A percentile compares a stretch with the other conserved stretches of the same genome.
Conservation (phyloP, 2,888 invertebrate species). For the Dendrolimus pini region DNA sequence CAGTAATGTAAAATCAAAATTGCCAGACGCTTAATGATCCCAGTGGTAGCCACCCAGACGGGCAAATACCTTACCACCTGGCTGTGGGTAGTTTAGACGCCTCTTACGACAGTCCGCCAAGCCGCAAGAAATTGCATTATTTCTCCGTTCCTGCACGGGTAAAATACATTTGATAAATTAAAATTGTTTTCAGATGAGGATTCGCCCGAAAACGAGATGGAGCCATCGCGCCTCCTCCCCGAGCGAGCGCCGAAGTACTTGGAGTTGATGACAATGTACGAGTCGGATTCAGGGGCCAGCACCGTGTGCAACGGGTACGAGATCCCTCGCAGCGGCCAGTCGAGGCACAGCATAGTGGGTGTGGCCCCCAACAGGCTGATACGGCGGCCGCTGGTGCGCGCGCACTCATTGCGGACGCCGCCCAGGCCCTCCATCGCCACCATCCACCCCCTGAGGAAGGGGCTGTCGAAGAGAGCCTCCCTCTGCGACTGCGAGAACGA, state of each 20-base stretch:
- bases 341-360: constrained; percentile 61
- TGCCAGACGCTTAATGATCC: too few species aligned
- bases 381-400: constrained; percentile 44
- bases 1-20: too few species aligned
- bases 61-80: too few species aligned
- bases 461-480: constrained; percentile 52
- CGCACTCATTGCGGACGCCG: constrained; percentile 48
- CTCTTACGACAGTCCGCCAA: too few species aligned
- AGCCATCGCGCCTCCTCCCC: constrained; percentile 54
- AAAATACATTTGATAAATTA: too few species aligned
- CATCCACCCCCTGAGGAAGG: constrained; percentile 55
- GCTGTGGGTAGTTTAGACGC: too few species aligned
- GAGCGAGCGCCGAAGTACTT: constrained; percentile 78
- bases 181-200: constrained; percentile 47
- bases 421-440: constrained; percentile 60
- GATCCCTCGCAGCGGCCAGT: constrained; percentile 68
- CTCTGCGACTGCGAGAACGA: constrained; percentile 40
- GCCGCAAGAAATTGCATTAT: too few species aligned
- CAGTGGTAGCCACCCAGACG: too few species aligned
- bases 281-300: constrained; percentile 61
- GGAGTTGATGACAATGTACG: constrained; percentile 76
- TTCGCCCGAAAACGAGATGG: constrained; percentile 55
- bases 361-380: constrained; percentile 56
- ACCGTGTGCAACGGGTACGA: constrained; percentile 78
- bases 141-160: too few species aligned